Base-by-base conservation (phyloP, 2,113 vertebrate genomes). In the Gymnarchus niloticus region DNA sequence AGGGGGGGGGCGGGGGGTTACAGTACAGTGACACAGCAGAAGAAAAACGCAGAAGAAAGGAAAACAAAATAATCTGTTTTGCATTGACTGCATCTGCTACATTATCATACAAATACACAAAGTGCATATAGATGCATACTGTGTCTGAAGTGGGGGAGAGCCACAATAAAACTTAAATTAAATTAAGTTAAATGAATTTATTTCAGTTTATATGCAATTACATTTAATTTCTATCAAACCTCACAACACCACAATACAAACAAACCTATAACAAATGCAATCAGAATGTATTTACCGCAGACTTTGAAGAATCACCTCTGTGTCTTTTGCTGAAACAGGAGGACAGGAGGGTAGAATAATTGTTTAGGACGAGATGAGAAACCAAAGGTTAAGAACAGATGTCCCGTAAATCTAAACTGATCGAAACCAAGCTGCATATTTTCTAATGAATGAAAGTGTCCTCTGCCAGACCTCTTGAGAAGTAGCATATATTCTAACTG, bases 301-400 rank as follows among this genome's bases (percentile, higher is more conserved):
- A 37, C 85, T 78, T 77, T 12, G 87, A 46, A 6, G 51, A 59
- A 6, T 57, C 52, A 7, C 25, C 59, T 80, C 57, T 61, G 69
- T 52, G 37, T 76, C 12, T 85, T 88, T 87, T 90, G 81, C 91
- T 91, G 41, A 69, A 84, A 56, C 69, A 86, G 49, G 46, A 78
- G 33, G 28, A 46, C 21, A 69, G 6, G 8, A 17, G 4, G 44
- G 52, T 23, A 73, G 48, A 21, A 37, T 28, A 56, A 48, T 56
- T 56, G 56, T 54, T 33, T 44, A 28, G 49, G 25, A 23, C 12
- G 7, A 5, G 17, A 28, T 41, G 7, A 59, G 5, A 44, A 19
- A 41, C 19, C 5, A 78, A 23, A 48, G 73, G 73, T 78, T 2
- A 48, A 78, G 17, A 48, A 48, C 33, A 17, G 56, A 41, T 49